Evolutionary conservation across 2,797 vertebrate species (phyloP).

Genomic region (Sebastes cheni): DNA sequence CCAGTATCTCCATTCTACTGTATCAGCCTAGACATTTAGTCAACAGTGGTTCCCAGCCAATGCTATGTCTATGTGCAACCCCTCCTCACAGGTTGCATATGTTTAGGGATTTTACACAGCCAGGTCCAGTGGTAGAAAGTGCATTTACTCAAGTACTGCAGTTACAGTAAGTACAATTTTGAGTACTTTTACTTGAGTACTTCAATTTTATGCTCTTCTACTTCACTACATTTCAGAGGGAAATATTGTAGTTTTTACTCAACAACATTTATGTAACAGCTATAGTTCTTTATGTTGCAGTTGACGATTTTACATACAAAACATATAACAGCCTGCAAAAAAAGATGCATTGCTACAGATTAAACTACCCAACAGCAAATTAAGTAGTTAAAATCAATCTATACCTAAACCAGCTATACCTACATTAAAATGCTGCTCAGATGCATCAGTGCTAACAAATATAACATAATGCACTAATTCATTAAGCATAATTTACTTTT

Average conservation of each 20-base stretch:
- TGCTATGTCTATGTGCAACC: not conserved
- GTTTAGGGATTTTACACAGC: not conserved
- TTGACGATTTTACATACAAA: not conserved
- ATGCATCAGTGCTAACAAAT: not conserved
- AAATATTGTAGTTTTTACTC: not conserved
- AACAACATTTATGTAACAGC: not conserved
- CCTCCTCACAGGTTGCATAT: not conserved
- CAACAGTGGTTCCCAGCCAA: not conserved
- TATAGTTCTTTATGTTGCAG: not conserved
- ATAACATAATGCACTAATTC: not conserved
- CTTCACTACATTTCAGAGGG: not conserved
- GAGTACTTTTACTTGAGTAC: not conserved
- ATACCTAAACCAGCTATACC: not conserved
- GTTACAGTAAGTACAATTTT: not conserved
- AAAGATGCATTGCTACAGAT: not conserved
- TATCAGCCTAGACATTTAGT: not conserved
- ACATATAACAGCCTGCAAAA: too few species aligned
- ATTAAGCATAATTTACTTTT: not conserved
- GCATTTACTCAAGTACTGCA: not conserved
- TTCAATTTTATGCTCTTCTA: not conserved
- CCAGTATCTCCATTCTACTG: not conserved
- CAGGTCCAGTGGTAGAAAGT: not conserved
- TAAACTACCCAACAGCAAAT: not conserved
- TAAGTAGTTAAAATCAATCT: not conserved
- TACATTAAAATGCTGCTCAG: not conserved